Evolutionary conservation across 1,140 invertebrate genomes (phyloP), one percentile per base, ranked within the genome.

Genomic region (Limonius californicus): DNA sequence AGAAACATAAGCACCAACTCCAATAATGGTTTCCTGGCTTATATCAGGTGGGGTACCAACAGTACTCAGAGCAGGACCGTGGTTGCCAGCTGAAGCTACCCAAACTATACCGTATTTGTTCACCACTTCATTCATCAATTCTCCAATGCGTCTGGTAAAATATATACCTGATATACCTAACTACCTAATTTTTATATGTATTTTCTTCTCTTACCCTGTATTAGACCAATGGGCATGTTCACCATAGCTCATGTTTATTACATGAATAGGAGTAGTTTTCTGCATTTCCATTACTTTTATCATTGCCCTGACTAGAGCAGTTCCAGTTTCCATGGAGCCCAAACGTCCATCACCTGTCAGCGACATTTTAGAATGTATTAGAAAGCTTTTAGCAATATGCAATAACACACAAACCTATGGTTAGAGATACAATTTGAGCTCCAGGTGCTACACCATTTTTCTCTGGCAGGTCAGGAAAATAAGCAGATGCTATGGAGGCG

Each of bases 241-340:
- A 16, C 97, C 97, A 74, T 98, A 99, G 73, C 95, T 98, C 91
- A 97, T 98, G 78, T 99, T 99, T 57, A 99, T 93, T 0, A 98
- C 86, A 75, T 98, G 89, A 64, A 94, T 80, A 64, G 84, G 80
- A 54, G 74, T 81, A n/a, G 78, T 78, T 47, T 80, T 72, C 59
- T 79, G 76, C n/a, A 87, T 78, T 71, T 90, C 84, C 87, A 93
- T 92, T 15, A 93, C 80, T 75, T 88, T 87, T 64, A 91, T 90
- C 82, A 97, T 96, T 14, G 95, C 95, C 65, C 96, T 80, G 0
- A 94, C 87, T 1, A 99, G 73, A 0, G 92, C 91, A 0, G 93
- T 89, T 12, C 95, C 95, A 0, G 97, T 99, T 82, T 99, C 97
- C 96, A 98, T 99, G 2, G 92, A 91, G 3, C 86, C 83, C 0